phyloP scores from a whole-genome alignment of 2,113 vertebrate genomes.

The Martes martes region DNA sequence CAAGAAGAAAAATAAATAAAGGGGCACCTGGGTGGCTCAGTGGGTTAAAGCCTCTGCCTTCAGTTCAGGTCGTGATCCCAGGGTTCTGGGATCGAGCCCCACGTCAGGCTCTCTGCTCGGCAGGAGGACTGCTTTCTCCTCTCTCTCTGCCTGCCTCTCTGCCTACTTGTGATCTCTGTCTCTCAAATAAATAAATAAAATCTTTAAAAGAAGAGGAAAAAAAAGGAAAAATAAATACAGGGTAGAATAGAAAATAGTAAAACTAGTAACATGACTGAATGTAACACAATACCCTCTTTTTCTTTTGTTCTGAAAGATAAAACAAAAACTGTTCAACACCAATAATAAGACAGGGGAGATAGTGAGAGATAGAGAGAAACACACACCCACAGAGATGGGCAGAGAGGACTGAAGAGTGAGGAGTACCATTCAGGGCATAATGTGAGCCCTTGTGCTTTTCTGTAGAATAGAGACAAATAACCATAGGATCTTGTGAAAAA shows the following conservation, averaged over 20 bases:
- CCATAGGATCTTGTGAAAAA: not conserved
- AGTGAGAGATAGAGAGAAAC: not conserved
- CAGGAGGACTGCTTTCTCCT: too few relatives aligned
- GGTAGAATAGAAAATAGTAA: not conserved
- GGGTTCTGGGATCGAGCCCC: too few relatives aligned
- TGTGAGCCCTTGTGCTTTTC: not conserved
- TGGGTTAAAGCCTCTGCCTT: too few relatives aligned
- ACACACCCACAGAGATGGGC: not conserved
- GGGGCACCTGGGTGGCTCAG: too few relatives aligned
- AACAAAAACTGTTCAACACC: not conserved
- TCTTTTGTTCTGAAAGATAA: not conserved
- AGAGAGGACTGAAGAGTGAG: too few relatives aligned
- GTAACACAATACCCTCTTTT: not conserved
- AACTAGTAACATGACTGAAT: not conserved
- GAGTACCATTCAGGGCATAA: too few relatives aligned
- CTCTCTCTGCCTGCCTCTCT: too few relatives aligned
- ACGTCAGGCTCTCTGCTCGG: too few relatives aligned
- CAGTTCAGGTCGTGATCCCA: too few relatives aligned
- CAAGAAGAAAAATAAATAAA: not conserved
- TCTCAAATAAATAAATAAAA: too few relatives aligned
- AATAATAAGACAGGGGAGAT: not conserved
- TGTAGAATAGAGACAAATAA: not conserved
- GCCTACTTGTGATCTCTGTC: too few relatives aligned
- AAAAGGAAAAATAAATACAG: not conserved
- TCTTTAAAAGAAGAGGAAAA: too few relatives aligned